phyloP scores from a whole-genome alignment of 2,888 invertebrate genomes.

The Nemurella pictetii region DNA sequence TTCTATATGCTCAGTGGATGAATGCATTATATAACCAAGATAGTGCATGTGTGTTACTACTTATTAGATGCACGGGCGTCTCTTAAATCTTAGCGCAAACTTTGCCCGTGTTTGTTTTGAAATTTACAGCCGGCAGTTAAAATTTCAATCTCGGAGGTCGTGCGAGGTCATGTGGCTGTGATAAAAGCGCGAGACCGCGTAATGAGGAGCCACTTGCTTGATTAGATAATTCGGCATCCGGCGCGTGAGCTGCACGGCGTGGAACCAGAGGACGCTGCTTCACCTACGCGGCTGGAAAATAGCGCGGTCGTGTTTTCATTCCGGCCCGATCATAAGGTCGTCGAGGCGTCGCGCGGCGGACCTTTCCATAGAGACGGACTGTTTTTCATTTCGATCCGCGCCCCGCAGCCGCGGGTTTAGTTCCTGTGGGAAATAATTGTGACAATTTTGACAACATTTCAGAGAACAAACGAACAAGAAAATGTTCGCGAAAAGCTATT shows the following conservation, averaged over 20 bases:
- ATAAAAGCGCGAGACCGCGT: not conserved
- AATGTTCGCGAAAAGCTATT: not conserved
- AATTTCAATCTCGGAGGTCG: not conserved
- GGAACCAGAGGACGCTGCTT: no score
- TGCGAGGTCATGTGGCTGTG: not conserved
- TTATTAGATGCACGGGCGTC: no score
- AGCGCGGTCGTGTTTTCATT: not conserved
- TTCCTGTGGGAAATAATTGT: constrained; percentile 9
- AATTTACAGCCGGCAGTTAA: not conserved
- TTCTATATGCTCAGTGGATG: no score
- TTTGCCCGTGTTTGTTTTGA: not conserved
- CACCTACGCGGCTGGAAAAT: not conserved
- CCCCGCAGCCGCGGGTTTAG: not conserved
- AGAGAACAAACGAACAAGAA: not conserved
- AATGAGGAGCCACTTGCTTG: not conserved
- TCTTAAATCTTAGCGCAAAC: not conserved
- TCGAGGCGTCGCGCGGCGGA: not conserved
- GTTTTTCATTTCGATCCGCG: not conserved
- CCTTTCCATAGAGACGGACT: not conserved
- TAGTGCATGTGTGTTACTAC: no score
- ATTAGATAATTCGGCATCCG: not conserved
- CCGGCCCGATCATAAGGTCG: not conserved
- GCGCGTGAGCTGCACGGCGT: no score
- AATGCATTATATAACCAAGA: not conserved
- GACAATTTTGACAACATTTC: constrained; percentile 14